Evolutionary conservation across 2,113 vertebrate genomes (phyloP).

Genomic region (Neotragus moschatus): DNA sequence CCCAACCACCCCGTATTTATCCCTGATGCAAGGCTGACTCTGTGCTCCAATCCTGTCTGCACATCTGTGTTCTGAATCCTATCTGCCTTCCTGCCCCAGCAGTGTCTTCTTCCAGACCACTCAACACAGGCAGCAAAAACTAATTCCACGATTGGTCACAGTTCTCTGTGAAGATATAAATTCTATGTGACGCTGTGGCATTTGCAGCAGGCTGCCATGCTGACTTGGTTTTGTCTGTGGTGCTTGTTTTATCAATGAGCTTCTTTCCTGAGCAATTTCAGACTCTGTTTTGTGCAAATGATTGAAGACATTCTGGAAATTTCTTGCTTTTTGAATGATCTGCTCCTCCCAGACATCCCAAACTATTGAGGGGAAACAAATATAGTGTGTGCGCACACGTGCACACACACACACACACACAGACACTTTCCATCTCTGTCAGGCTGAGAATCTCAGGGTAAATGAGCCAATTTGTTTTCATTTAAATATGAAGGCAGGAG

Average conservation of each 20-base stretch:
- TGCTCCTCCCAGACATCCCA: conserved; percentile 56
- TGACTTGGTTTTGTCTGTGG: conserved; percentile 67
- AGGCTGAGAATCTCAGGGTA: conserved; percentile 50
- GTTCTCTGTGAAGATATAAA: conserved; percentile 70
- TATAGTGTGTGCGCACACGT: not conserved
- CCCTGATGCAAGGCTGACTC: not conserved
- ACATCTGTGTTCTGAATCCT: conserved; percentile 58
- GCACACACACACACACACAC: not conserved
- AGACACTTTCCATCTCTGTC: conserved; percentile 32
- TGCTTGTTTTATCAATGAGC: conserved; percentile 64
- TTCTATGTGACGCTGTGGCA: conserved; percentile 51
- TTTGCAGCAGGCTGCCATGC: conserved; percentile 53
- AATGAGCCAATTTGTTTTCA: conserved; percentile 69
- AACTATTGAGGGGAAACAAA: conserved; percentile 55
- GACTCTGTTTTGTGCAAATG: conserved; percentile 67
- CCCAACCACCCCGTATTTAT: not conserved
- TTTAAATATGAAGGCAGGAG: conserved; percentile 55
- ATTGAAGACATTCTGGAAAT: conserved; percentile 76
- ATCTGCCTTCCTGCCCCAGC: conserved; percentile 47
- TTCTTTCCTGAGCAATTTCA: conserved; percentile 70
- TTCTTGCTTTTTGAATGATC: conserved; percentile 68
- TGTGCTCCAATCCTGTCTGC: not conserved
- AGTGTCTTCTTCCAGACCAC: conserved; percentile 64
- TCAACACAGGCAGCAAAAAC: conserved; percentile 59
- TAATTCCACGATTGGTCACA: not conserved